Evolutionary conservation across 2,797 vertebrate genomes (phyloP).

Genomic region (Amblyraja radiata): DNA sequence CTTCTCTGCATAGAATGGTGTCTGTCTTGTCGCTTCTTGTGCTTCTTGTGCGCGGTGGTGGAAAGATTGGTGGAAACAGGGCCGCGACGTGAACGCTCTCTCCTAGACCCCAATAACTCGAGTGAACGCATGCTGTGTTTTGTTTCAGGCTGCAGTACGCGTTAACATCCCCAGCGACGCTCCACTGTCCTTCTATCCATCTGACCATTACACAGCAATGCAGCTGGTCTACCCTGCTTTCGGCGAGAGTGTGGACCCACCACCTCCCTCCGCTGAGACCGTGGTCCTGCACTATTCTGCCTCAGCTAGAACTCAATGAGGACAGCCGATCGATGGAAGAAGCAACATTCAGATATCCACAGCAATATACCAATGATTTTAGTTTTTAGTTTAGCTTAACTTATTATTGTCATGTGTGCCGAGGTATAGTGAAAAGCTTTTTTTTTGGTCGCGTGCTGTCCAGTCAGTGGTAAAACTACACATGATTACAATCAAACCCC

Average conservation of each 20-base stretch:
- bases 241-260: constrained; percentile 9
- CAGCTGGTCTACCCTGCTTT: not conserved
- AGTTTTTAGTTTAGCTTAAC: too few species aligned
- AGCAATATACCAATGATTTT: not conserved
- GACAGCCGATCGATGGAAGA: too few species aligned
- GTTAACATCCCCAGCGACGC: not conserved
- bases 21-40: too few species aligned
- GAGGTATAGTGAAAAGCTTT: too few species aligned
- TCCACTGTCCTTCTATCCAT: not conserved
- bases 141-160: constrained; percentile 12
- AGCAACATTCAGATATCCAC: not conserved
- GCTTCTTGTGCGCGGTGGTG: too few species aligned
- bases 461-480: too few species aligned
- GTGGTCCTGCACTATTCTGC: not conserved
- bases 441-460: too few species aligned
- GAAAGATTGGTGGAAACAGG: too few species aligned
- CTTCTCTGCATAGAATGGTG: too few species aligned
- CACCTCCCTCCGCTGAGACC: constrained; percentile 10
- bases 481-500: too few species aligned
- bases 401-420: too few species aligned
- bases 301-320: not conserved
- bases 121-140: not conserved
- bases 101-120: not conserved
- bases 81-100: too few species aligned
- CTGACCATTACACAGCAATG: not conserved